Evolutionary conservation across 2,888 invertebrate genomes (phyloP).

Genomic region (Philonicus albiceps): DNA sequence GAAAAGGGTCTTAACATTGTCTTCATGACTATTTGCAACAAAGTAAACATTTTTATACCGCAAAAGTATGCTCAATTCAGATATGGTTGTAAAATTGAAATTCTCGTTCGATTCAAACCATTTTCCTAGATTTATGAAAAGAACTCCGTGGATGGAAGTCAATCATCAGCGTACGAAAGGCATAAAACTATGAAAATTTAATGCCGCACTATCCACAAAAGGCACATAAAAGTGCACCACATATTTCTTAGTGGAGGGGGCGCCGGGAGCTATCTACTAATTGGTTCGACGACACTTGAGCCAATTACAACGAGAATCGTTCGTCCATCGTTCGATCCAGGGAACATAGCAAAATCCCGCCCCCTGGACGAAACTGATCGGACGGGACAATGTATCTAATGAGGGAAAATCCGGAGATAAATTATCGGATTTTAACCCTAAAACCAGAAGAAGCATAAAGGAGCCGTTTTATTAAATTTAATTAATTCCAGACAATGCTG

Average conservation of each 20-base stretch:
- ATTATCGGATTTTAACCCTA: conserved; percentile 40
- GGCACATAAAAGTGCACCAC: neutral
- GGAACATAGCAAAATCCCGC: neutral
- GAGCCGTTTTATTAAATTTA: conserved; percentile 49
- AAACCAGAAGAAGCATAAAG: conserved; percentile 30
- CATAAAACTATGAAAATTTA: neutral
- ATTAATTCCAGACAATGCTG: conserved; percentile 48
- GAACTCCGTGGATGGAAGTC: neutral
- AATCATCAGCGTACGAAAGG: neutral
- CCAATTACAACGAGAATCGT: neutral
- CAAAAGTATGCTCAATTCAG: neutral
- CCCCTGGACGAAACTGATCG: neutral
- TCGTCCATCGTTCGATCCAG: neutral
- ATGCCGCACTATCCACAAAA: neutral
- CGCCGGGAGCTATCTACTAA: neutral
- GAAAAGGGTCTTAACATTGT: neutral
- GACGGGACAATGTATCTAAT: conserved; percentile 31
- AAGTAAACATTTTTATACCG: neutral
- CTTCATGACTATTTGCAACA: neutral
- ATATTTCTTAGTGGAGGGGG: too few species aligned
- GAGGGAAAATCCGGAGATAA: conserved; percentile 27
- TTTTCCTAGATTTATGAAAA: neutral
- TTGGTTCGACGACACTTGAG: neutral
- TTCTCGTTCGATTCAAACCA: neutral
- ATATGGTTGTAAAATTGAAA: neutral